Conservation (phyloP, 2,113 vertebrate genomes). For the Chinchilla lanigera region DNA sequence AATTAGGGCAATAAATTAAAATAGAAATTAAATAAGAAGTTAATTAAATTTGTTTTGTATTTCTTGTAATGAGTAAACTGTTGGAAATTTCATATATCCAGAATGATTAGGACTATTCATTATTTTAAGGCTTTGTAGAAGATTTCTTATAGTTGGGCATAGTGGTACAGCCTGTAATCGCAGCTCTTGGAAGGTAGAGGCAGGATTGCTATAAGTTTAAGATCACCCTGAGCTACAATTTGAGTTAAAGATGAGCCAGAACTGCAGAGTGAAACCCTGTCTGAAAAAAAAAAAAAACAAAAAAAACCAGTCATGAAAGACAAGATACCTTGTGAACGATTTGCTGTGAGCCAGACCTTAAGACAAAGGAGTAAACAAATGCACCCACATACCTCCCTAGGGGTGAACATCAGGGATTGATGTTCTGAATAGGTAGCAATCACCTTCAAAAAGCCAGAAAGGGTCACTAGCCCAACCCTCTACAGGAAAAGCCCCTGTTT, state of each 20-base stretch:
- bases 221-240: background rate
- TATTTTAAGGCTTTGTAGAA: background rate
- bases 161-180: background rate
- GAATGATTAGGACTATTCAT: background rate
- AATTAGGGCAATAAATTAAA: background rate
- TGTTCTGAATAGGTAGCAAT: too few species aligned
- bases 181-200: background rate
- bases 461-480: too few species aligned
- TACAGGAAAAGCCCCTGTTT: too few species aligned
- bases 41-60: background rate
- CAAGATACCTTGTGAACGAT: too few species aligned
- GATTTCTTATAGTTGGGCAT: background rate
- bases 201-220: background rate
- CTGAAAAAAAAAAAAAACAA: background rate
- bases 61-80: constrained; percentile 1
- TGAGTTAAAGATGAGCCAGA: background rate
- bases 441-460: too few species aligned
- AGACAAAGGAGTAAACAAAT: too few species aligned
- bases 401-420: too few species aligned
- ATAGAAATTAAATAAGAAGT: constrained; percentile 34
- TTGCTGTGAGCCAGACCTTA: too few species aligned
- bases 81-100: background rate
- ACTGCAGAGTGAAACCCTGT: background rate
- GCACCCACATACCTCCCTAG: too few species aligned
- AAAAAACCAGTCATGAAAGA: too few species aligned